These are phyloP conservation scores for Phocoena phocoena DNA, from an alignment of 2,113 vertebrate species.

Conservation along the genomic window DNA sequence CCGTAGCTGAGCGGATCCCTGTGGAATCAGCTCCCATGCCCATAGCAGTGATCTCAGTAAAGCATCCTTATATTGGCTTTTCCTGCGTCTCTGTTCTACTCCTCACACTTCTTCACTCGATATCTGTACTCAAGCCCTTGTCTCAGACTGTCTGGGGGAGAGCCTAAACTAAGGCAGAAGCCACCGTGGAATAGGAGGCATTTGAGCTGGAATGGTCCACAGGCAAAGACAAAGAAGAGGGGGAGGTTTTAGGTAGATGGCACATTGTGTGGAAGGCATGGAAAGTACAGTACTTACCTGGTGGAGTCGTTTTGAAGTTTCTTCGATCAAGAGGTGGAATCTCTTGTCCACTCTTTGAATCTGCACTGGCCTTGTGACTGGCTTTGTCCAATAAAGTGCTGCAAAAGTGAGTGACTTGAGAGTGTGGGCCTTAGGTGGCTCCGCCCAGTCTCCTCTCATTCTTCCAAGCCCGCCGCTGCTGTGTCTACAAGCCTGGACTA, in stretches of 20 bases:
- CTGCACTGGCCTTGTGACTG: background rate
- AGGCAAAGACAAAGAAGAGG: background rate
- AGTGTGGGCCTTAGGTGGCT: background rate
- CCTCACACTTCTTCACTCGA: background rate
- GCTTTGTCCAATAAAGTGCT: slow-evolving; percentile 8
- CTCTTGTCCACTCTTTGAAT: background rate
- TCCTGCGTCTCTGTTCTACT: background rate
- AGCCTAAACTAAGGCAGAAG: slow-evolving; percentile 27
- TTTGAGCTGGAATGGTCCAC: background rate
- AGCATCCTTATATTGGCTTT: background rate
- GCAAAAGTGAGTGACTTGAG: background rate
- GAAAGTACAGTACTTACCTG: background rate
- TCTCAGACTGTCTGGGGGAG: background rate
- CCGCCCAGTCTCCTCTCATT: background rate
- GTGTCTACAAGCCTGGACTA: background rate
- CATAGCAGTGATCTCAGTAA: background rate
- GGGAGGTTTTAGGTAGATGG: background rate
- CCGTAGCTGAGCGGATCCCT: background rate
- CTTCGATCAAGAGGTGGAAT: background rate
- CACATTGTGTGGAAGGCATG: background rate
- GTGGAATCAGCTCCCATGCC: background rate
- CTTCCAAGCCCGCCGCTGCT: background rate
- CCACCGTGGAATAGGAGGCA: background rate
- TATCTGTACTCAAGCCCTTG: background rate
- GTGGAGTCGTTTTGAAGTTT: background rate